Base-by-base conservation (phyloP, 2,797 vertebrate genomes). In the Leucoraja ocellata region DNA sequence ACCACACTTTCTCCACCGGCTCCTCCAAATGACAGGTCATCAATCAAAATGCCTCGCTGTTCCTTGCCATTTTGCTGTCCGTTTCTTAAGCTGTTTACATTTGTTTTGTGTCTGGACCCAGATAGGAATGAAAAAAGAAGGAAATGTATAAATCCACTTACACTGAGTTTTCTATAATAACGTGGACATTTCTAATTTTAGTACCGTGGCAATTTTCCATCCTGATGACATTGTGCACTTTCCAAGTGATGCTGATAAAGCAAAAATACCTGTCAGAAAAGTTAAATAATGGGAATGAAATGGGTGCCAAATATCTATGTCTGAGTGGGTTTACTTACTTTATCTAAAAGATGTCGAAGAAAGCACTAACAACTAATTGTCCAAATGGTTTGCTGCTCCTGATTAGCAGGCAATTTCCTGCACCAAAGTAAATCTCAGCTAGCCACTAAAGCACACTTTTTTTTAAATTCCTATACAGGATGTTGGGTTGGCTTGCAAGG, bases 121-220 rank as follows among this genome's bases (percentile, higher is more conserved):
- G 93, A 94, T 94, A 93, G 95, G 95, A 96, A 94, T n/a, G 93
- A 94, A 94, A 91, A 94, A 95, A 96, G 96, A 95, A 96, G 96
- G 95, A 96, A 91, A 2, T 91, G 36, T 91, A 74, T 28, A 91
- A 74, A 93, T 94, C 94, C 94, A 93, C 90, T 93, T 95, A 93
- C 4, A 39, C 21, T 74, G 71, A 74, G 96, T 94, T 94, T 94
- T 96, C 95, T 94, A 93, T 78, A 54, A 74, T 23, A 91, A 94
- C 93, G 76, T 96, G 95, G 95, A 96, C 96, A 96, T 95, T 95
- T 96, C 95, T 96, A 96, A 96, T 96, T 96, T 96, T 94, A 96
- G 95, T 94, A 93, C 94, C 93, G 91, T 1, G 11, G 95, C 94
- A 96, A 94, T 94, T 95, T 94, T 95, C 95, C 94, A 95, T 95